Evolutionary conservation across 2,797 vertebrate species (phyloP).

Genomic region (Galagoides demidoff): DNA sequence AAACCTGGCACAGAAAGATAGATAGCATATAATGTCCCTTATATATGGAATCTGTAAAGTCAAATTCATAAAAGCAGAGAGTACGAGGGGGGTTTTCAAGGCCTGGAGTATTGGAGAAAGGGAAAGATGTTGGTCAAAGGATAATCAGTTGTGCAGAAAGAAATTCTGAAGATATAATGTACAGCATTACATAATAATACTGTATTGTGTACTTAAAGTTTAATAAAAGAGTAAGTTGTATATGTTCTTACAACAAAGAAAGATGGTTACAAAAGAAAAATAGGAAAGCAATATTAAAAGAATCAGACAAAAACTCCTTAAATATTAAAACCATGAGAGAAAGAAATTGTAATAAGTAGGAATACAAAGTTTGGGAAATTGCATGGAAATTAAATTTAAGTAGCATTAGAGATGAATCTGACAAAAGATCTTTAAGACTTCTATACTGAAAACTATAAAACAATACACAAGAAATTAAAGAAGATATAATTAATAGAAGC

Average conservation of each 20-base stretch:
- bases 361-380: conserved; percentile 11
- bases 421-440: neutral
- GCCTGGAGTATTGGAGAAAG: neutral
- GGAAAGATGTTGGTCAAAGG: neutral
- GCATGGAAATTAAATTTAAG: neutral
- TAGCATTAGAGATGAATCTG: neutral
- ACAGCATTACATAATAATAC: neutral
- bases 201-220: neutral
- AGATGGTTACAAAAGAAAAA: neutral
- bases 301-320: neutral
- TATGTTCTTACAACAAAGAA: neutral
- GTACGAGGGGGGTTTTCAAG: neutral
- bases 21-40: neutral
- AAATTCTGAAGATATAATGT: neutral
- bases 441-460: neutral
- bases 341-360: neutral
- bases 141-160: neutral
- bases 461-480: neutral
- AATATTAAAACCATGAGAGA: neutral
- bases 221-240: neutral
- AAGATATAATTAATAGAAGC: neutral
- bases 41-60: neutral
- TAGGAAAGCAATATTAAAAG: neutral
- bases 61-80: neutral
- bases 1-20: neutral